Base-by-base conservation (phyloP, 2,888 invertebrate species). In the Scaeva pyrastri region DNA sequence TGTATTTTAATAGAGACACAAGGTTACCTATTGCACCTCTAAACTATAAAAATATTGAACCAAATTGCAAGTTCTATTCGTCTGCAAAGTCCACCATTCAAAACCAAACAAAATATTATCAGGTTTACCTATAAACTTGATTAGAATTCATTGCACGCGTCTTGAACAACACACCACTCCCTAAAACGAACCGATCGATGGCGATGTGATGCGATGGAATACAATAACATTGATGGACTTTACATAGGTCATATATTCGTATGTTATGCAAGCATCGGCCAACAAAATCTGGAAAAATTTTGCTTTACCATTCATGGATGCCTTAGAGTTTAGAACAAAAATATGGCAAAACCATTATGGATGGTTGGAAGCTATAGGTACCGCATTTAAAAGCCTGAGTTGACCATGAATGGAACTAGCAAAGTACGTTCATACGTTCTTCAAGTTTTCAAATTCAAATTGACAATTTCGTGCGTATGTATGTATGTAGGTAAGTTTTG, bases 341-440 rank as follows among this genome's bases (percentile, higher is more conserved):
- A 48, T 16, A 16, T 16, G 31, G 7, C 19, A 36, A n/a, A 26
- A 26, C 56, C 64, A 56, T 3, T 60, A 7, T 60, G 21, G 12
- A 3, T 21, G 21, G 14, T 39, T 58, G 56, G 45, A 68, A 56
- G 36, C 48, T 62, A 50, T 41, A 50, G 50, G 10, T 19, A 0
- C 23, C 8, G 36, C 41, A 21, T n/a, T n/a, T 21, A 39, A 21
- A 60, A 58, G 72, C 45, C 79, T 64, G 58, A 79, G 60, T 80
- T 75, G 75, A 79, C 84, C 84, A 84, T 84, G 80, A 84, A 80
- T 75, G 80, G 80, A 43, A 39, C 60, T 52, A 66, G 23, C 83
- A 83, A 81, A 75, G 62, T 70, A 74, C 79, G 70, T 75, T 75
- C n/a, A n/a, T n/a, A n/a, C 75, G 66, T 75, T 56, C 48, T 48